Base-by-base conservation (phyloP, 1,140 invertebrate genomes). In the Adelges cooleyi region DNA sequence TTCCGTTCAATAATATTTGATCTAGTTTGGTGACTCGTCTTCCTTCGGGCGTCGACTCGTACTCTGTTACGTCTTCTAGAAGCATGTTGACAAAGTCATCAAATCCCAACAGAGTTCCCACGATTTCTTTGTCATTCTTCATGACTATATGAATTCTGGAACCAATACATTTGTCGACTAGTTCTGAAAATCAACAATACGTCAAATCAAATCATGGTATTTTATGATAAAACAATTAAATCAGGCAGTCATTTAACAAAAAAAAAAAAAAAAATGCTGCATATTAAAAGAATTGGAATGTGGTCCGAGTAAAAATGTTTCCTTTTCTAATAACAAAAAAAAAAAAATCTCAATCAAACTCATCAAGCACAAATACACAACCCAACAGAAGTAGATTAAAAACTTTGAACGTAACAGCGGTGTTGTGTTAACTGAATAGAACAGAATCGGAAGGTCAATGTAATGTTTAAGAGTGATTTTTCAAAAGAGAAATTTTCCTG, bases 91-190 rank as follows among this genome's bases (percentile, higher is more conserved):
- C 97, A 78, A 97, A 99, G 77, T 98, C 95, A 78, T 99, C 96
- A 77, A 99, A 99, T 9, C 97, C 97, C 67, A 93, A 79, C 18
- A 99, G 76, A 0, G 95, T 98, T 65, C 97, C 97, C 13, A 99
- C 93, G 73, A 99, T 95, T 82, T 99, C 96, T 77, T 97, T 98
- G 72, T 99, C 95, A 75, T 95, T 96, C 78, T 98, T 99, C 95
- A 99, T 98, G 42, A 99, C 96, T 23, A 99, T 98, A 72, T 99
- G 97, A 72, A 99, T 98, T 67, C 92, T 80, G 0, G 95, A 98
- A 18, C 97, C 97, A 74, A 99, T 99, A 77, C 96, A 99, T 82
- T 99, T 99, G 73, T 99, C 97, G n/a, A 99, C 94, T 68, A 99
- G 78, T 79, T 99, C 97, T 90, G 73, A 46, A 77, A 69, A 68